Conservation (phyloP, 2,797 vertebrate species). For the Vipera ursinii region DNA sequence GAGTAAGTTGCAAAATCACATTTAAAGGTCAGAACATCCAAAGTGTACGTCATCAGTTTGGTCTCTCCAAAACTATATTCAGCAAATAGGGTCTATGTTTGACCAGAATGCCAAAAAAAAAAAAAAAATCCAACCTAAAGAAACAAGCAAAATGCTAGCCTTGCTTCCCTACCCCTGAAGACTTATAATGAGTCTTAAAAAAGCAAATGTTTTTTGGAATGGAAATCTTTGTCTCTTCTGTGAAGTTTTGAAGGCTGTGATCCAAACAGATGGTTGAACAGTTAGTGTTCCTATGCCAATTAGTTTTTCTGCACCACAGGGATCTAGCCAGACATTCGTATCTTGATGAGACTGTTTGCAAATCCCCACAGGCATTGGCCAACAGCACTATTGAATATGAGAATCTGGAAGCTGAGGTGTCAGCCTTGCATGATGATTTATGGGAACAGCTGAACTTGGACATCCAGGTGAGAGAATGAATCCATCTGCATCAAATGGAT, state of each 20-base stretch:
- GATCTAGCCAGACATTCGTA: neutral
- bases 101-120: neutral
- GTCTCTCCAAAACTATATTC: neutral
- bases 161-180: neutral
- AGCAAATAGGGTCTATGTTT: neutral
- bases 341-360: neutral
- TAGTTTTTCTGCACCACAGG: neutral
- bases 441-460: slow-evolving; percentile 96
- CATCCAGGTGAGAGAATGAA: slow-evolving; percentile 77
- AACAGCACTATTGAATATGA: slow-evolving; percentile 87
- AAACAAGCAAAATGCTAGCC: neutral
- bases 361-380: slow-evolving; percentile 77
- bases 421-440: slow-evolving; percentile 88
- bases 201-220: neutral
- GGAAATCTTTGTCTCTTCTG: neutral
- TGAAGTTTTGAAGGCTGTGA: neutral
- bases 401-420: slow-evolving; percentile 87
- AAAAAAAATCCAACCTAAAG: neutral
- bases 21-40: neutral
- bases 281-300: neutral
- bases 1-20: neutral
- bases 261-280: neutral
- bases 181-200: neutral
- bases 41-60: neutral
- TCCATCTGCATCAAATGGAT: neutral